Evolutionary conservation across 2,113 vertebrate species (phyloP), one percentile per base, ranked within the genome.

Genomic region (Grantiella picta): DNA sequence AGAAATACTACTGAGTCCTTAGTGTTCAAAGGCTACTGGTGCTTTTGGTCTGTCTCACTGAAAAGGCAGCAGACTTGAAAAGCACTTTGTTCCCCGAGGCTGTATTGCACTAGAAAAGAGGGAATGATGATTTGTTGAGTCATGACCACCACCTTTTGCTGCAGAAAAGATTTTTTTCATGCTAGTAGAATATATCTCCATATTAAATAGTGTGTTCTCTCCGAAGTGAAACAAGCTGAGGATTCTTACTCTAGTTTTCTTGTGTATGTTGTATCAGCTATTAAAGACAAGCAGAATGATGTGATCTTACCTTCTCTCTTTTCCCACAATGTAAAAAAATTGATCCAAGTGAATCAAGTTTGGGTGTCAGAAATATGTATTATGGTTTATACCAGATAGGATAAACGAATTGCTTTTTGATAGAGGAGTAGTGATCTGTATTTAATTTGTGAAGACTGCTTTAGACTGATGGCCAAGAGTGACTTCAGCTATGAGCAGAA

Each of bases 21-120:
- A 16, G 1, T 22, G 11, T 69, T 78, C 40, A 42, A 42, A 85
- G 27, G 31, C 45, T 92, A 0, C 35, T 87, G 84, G 57, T 69
- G 65, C 36, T 78, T 85, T 69, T 82, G 69, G 35, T 52, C 35
- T 56, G 42, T 47, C 19, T 66, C 15, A 3, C 18, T 81, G 64
- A 24, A 69, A 73, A 73, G 28, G 50, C 77, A 82, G 36, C 63
- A 47, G 19, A 36, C 31, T 52, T 38, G 59, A 16, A 77, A 77
- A 71, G 52, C 28, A 29, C 40, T 40, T n/a, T 29, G 15, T 54
- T 88, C 57, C 69, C 53, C 40, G 9, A 64, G 81, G 35, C 68
- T 2, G 2, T 8, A 3, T 5, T 0, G 3, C 44, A 7, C 54
- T 50, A 61, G 20, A 73, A 56, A 66, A 36, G 14, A 0, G 12